These are phyloP conservation scores for Gryon sp. DNA, from an alignment of 1,140 invertebrate species.

Conservation along the genomic window DNA sequence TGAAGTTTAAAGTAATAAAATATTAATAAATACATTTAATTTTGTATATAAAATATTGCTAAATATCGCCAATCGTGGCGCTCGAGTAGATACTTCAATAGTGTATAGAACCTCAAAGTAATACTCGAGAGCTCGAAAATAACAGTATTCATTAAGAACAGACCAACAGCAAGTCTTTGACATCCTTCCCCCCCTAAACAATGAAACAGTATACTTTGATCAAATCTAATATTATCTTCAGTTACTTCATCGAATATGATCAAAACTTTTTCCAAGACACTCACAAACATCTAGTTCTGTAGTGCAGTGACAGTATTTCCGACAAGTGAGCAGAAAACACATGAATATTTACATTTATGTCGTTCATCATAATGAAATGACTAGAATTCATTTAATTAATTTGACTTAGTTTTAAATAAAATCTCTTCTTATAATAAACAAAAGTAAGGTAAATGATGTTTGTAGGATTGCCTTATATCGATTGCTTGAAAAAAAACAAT, in stretches of 20 bases:
- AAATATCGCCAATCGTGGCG: too few relatives aligned
- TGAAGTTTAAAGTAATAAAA: too few relatives aligned
- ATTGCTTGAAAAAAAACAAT: neutral
- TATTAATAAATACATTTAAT: too few relatives aligned
- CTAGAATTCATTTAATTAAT: neutral
- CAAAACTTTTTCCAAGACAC: constrained; percentile 50
- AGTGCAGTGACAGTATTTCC: constrained; percentile 45
- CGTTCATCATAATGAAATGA: constrained; percentile 8
- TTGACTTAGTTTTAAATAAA: neutral
- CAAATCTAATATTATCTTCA: constrained; percentile 35
- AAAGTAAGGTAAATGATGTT: constrained; percentile 29
- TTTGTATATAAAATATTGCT: too few relatives aligned
- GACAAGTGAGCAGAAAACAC: constrained; percentile 50
- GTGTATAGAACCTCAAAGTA: too few relatives aligned
- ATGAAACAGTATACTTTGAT: constrained; percentile 24
- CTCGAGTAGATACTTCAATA: too few relatives aligned
- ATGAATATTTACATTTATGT: constrained; percentile 50
- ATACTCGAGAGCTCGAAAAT: constrained; percentile 28
- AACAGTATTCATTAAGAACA: constrained; percentile 35
- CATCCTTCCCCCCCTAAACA: constrained; percentile 33
- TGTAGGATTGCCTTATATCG: constrained; percentile 26
- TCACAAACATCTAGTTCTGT: constrained; percentile 37
- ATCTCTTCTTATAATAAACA: neutral
- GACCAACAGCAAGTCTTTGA: constrained; percentile 56
- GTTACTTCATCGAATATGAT: constrained; percentile 34